Conservation (phyloP, 2,797 vertebrate genomes). For the Glossophaga mutica region DNA sequence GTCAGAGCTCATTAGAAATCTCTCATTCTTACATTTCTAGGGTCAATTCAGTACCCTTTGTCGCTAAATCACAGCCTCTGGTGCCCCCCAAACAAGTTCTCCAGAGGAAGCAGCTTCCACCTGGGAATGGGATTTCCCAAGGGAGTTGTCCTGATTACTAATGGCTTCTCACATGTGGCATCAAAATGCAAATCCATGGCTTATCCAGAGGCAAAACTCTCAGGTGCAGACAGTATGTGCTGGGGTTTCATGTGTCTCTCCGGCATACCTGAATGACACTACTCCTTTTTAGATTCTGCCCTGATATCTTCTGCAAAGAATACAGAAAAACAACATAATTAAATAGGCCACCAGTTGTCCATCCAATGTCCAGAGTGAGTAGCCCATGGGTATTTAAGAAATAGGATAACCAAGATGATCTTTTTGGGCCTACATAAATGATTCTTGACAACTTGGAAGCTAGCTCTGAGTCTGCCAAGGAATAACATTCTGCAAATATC, state of each 20-base stretch:
- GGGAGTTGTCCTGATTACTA: conserved; percentile 17
- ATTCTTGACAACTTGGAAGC: neutral
- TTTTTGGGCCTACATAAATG: neutral
- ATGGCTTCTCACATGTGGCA: conserved; percentile 40
- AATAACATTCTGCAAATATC: neutral
- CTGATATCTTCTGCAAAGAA: neutral
- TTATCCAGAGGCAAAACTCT: conserved; percentile 24
- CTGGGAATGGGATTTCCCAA: conserved; percentile 50
- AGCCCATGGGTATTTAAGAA: neutral
- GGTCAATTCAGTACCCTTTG: conserved; percentile 69
- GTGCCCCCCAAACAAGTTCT: neutral
- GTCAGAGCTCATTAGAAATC: conserved; percentile 81
- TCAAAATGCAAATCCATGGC: neutral
- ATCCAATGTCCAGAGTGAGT: neutral
- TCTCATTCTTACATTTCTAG: conserved; percentile 70
- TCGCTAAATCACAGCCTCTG: conserved; percentile 56
- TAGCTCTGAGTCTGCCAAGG: neutral
- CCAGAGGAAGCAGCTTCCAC: conserved; percentile 24
- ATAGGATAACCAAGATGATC: neutral
- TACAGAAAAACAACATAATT: neutral
- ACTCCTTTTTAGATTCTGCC: neutral
- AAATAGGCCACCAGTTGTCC: neutral
- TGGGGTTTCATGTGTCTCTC: neutral
- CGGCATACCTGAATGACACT: neutral
- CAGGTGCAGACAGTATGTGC: neutral